Base-by-base conservation (phyloP, 2,113 vertebrate species). In the Sorex fumeus region DNA sequence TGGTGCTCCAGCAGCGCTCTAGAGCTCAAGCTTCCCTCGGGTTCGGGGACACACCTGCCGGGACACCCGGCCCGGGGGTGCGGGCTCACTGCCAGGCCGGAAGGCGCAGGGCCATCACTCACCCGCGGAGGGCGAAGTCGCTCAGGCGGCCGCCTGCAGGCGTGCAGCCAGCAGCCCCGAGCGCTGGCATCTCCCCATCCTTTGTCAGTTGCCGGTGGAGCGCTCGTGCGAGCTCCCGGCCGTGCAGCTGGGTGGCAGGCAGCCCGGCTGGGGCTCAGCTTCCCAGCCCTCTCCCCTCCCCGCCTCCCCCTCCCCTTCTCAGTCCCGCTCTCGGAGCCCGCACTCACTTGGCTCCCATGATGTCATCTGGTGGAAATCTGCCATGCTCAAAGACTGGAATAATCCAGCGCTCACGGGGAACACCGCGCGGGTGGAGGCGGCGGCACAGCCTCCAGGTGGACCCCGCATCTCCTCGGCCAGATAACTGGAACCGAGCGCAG, bases 291-390 rank as follows among this genome's bases (percentile, higher is more conserved):
- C 91, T 78, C 75, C 57, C 47, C 88, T 86, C 82, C 75, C 57
- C 86, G 28, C n/a, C 80, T 27, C 50, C 89, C 94, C 88, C 92
- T 62, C 85, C 88, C 87, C 50, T 72, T 15, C 91, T 93, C 82
- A 75, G 92, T 79, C 94, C 96, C 93, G 93, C 94, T 89, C 84
- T 88, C 84, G 10, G 80, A 92, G 93, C 96, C 91, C 43, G 95
- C 93, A 85, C 94, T 96, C 88, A 88, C 91, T 87, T 34, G 62
- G 94, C 96, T 96, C 94, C 96, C 97, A 96, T 97, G 97, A 97
- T 94, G 97, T 97, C 97, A 97, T 97, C 94, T 70, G 62, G 94
- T 91, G 88, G 95, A 95, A 95, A 96, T 77, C 96, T 96, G 96
- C 96, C 97, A 96, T 95, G 95, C 97, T 96, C 96, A 53, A 69